These are phyloP conservation scores for Trematomus bernacchii DNA, from an alignment of 2,797 vertebrate species.

Conservation along the genomic window DNA sequence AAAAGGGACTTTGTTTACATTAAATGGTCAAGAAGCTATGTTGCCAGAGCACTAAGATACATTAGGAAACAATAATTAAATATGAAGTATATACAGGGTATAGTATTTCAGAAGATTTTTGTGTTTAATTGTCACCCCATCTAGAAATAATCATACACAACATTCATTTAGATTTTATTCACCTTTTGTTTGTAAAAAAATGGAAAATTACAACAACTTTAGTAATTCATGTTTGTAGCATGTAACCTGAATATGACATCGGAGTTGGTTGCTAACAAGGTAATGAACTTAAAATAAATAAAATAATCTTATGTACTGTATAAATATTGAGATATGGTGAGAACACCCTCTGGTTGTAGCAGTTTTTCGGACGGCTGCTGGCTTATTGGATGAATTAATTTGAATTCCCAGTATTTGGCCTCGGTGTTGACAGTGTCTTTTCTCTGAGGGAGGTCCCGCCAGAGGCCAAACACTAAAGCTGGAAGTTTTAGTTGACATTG, in stretches of 20 bases:
- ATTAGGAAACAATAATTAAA: too few species aligned
- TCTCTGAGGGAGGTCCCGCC: background rate
- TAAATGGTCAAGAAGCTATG: too few species aligned
- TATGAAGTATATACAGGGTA: too few species aligned
- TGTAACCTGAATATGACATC: background rate
- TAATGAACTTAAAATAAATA: background rate
- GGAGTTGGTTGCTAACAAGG: background rate
- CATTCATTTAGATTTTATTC: background rate
- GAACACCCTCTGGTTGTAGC: background rate
- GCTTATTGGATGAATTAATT: background rate
- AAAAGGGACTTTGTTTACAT: too few species aligned
- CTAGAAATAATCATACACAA: background rate
- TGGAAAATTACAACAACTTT: background rate
- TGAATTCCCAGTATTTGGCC: background rate
- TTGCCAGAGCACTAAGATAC: too few species aligned
- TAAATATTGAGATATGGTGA: background rate
- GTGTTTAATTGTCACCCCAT: background rate
- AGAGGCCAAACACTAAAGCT: background rate
- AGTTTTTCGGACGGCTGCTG: background rate
- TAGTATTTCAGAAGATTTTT: too few species aligned
- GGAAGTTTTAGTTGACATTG: conserved; percentile 27
- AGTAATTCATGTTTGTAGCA: background rate
- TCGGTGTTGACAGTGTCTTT: background rate
- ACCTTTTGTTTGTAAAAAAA: background rate
- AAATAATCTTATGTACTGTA: background rate